Base-by-base conservation (phyloP, 2,797 vertebrate species). In the Cyprinella venusta region DNA sequence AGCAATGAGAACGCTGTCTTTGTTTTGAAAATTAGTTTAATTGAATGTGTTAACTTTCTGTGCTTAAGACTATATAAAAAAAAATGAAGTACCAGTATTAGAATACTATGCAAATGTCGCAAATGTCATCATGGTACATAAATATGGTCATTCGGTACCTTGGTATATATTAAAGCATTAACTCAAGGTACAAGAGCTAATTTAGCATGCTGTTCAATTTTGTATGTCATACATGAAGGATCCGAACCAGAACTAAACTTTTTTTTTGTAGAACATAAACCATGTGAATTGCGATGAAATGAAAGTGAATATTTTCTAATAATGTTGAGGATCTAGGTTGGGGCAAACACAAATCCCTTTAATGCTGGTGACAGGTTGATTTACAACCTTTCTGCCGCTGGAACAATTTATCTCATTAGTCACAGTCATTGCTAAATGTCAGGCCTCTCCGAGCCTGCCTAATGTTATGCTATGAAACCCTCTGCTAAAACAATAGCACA, bases 351-450 rank as follows among this genome's bases (percentile, higher is more conserved):
- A 54, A 64, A 50, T 87, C 76, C 76, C 76, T 76, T 77, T 74
- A 80, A 67, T 85, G 83, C 83, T 71, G 84, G 74, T 71, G 82
- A 86, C 72, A 76, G 64, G 52, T 82, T 89, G 87, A 89, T 88
- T 88, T 89, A 89, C 82, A 77, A 84, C 83, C 81, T 86, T 76
- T 86, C 75, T 74, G 61, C 68, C 59, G 82, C 82, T 78, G 86
- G 76, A 86, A 86, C 83, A 87, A 86, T 86, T 88, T 84, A 82
- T 89, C 85, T 88, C 87, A 89, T 89, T 89, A 89, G 76, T 87
- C 85, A 86, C 79, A 85, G 86, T 78, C 87, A 82, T 68, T 82
- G 85, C 81, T 85, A 89, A 89, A 88, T 87, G 89, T 86, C 89
- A 89, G 83, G 67, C 68, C 68, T 78, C 76, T 86, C 42, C 70